These are phyloP conservation scores for Plutella xylostella DNA, from an alignment of 2,888 invertebrate species.

Conservation along the genomic window DNA sequence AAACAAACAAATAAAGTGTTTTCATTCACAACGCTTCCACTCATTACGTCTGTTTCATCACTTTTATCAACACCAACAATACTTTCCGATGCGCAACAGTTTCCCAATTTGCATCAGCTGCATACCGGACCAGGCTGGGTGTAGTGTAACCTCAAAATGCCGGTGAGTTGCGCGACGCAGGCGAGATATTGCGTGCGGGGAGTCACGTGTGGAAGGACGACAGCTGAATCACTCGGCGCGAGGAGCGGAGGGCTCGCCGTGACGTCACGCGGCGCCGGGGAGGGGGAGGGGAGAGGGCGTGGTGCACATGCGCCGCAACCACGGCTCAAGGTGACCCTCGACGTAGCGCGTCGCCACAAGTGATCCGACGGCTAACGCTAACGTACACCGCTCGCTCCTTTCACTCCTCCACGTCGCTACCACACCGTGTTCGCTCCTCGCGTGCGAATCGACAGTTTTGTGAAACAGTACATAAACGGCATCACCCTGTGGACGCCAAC, in stretches of 20 bases:
- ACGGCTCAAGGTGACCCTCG: conserved; percentile 63
- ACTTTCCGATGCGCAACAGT: no score
- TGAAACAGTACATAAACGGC: conserved; percentile 48
- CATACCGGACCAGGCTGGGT: no score
- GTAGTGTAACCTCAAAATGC: no score
- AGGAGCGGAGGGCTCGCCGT: conserved; percentile 30
- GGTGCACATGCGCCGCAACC: conserved; percentile 59
- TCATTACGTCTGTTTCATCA: no score
- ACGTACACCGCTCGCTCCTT: conserved; percentile 39
- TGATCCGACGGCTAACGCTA: conserved; percentile 21
- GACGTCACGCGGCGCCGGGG: conserved; percentile 34
- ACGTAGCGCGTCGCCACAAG: conserved; percentile 34
- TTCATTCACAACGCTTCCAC: no score
- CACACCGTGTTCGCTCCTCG: conserved; percentile 46
- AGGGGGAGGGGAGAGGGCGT: conserved; percentile 50
- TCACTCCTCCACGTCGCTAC: conserved; percentile 30
- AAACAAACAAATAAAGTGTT: no score
- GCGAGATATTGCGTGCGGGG: conserved; percentile 28
- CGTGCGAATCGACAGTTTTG: conserved; percentile 46
- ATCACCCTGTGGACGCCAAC: conserved; percentile 64
- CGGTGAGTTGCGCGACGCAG: conserved; percentile 23
- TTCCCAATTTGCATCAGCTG: no score
- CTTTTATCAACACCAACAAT: no score
- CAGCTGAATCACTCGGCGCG: not conserved
- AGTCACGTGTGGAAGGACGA: conserved; percentile 40